Evolutionary conservation across 2,797 vertebrate genomes (phyloP).

Genomic region (Characodon lateralis): DNA sequence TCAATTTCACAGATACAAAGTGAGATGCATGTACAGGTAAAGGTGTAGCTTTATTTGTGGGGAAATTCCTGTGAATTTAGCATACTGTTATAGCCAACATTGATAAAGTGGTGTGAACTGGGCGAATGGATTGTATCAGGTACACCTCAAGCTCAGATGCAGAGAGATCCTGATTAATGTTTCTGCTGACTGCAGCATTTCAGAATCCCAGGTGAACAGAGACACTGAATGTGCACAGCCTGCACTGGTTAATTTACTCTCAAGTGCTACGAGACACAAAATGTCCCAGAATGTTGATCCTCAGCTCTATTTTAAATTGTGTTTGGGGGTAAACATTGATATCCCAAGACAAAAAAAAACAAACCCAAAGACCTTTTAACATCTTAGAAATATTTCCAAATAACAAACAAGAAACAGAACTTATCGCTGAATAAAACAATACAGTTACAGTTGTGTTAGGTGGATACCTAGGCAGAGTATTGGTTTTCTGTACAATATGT

Average conservation of each 20-base stretch:
- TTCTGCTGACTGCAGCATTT: conserved; percentile 40
- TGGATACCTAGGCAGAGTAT: background rate
- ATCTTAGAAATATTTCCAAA: background rate
- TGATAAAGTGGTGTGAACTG: conserved; percentile 40
- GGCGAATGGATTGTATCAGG: conserved; percentile 16
- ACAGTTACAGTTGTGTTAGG: background rate
- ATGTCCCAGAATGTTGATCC: background rate
- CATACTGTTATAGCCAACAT: conserved; percentile 23
- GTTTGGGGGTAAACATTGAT: background rate
- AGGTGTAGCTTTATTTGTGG: conserved; percentile 3
- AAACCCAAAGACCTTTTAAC: background rate
- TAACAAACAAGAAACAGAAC: background rate
- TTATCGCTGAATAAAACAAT: background rate
- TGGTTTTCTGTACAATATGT: too few species aligned
- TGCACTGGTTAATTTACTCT: background rate
- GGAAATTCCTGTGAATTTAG: background rate
- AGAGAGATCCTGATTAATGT: conserved; percentile 20
- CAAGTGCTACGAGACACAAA: background rate
- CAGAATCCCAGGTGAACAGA: conserved; percentile 9
- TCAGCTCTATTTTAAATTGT: background rate
- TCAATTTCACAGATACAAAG: conserved; percentile 23
- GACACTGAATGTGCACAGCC: conserved; percentile 7
- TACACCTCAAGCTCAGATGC: conserved; percentile 12
- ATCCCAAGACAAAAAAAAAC: background rate
- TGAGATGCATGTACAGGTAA: conserved; percentile 5